phyloP scores from a whole-genome alignment of 2,888 invertebrate genomes.

The Pachliopta kotzebuea region DNA sequence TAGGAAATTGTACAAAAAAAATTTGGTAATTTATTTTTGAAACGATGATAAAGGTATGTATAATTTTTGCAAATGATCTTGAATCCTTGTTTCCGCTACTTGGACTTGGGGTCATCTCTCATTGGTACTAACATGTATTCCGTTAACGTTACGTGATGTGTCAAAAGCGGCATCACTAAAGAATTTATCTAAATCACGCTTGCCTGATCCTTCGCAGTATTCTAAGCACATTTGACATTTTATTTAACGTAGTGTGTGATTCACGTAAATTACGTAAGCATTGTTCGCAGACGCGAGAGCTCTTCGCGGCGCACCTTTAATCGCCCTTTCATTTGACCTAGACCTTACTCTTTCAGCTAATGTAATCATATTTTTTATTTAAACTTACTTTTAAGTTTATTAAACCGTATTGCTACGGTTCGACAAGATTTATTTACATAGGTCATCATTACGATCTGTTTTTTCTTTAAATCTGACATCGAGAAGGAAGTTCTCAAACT shows the following conservation, averaged over 20 bases:
- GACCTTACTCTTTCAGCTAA: conserved; percentile 21
- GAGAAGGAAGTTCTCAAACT: too few species aligned
- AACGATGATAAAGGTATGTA: background rate
- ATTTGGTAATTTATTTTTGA: background rate
- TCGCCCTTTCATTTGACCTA: conserved; percentile 27
- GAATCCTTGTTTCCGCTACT: background rate
- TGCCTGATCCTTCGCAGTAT: conserved; percentile 11
- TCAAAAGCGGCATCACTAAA: conserved; percentile 26
- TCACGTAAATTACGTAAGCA: conserved; percentile 29
- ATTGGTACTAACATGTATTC: background rate
- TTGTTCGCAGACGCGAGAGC: conserved; percentile 21
- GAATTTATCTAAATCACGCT: conserved; percentile 29
- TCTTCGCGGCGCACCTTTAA: conserved; percentile 4
- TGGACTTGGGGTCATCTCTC: too few species aligned
- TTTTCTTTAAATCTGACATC: too few species aligned
- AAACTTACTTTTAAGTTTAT: too few species aligned
- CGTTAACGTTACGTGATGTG: conserved; percentile 16
- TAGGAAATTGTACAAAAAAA: background rate
- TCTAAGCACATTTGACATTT: conserved; percentile 29
- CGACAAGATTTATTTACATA: background rate
- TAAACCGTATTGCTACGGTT: too few species aligned
- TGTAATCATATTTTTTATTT: background rate
- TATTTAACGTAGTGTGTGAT: conserved; percentile 23
- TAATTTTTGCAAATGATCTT: background rate
- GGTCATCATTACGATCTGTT: background rate